Evolutionary conservation across 1,140 invertebrate species (phyloP), one percentile per base, ranked within the genome.

Genomic region (Pogonomyrmex californicus): DNA sequence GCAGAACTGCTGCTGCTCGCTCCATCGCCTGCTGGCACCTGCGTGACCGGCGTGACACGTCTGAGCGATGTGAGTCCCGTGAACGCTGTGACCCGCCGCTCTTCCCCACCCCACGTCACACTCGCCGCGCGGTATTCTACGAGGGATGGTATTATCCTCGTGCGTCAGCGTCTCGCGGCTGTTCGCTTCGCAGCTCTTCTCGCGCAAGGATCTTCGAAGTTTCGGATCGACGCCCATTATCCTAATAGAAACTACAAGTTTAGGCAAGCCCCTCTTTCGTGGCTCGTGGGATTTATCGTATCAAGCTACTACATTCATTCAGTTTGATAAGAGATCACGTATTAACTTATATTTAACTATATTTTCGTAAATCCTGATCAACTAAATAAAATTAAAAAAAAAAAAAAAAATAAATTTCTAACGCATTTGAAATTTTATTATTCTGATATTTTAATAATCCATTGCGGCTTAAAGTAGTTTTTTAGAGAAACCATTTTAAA

Each of bases 1-100:
- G 83, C 96, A 95, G 91, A 97, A 97, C 90, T 96, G 96, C 78
- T 97, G 96, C 86, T 95, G 91, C 90, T 94, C 92, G 71, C 88
- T 93, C 91, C 89, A 93, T 65, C 93, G 93, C 88, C 94, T 92
- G 79, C 89, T 92, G 60, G 86, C 92, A 92, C 92, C 92, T 88
- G 91, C 90, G 70, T 89, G 91, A 62, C 81, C 70, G 23, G 73
- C 54, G 77, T 93, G 92, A 87, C 88, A 91, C 66, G 90, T 76
- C 41, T 91, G 93, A 38, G 76, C 66, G 36, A 86, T 87, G 58
- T 91, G 77, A 60, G 82, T n/a, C 10, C 79, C 87, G 17, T 91
- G 88, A 51, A 36, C 88, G 62, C 71, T 41, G 75, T 92, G 88
- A 86, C 87, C 85, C 60, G 85, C n/a, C 17, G 83, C 6, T 65